Evolutionary conservation across 2,888 invertebrate species (phyloP).

Genomic region (Brachyptera putata): DNA sequence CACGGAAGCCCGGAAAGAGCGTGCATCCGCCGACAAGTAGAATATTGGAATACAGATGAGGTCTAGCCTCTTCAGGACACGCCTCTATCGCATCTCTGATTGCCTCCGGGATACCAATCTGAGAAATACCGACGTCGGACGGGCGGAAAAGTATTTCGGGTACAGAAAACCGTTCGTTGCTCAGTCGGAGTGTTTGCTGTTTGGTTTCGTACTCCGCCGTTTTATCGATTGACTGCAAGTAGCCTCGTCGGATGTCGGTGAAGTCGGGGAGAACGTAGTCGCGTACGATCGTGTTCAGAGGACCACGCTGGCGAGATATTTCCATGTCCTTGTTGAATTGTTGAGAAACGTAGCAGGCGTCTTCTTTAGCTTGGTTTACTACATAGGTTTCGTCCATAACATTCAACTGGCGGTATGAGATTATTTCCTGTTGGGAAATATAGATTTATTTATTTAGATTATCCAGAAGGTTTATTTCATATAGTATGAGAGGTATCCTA

Average conservation of each 20-base stretch:
- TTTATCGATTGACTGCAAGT: conserved; percentile 50
- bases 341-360: conserved; percentile 87
- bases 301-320: conserved; percentile 55
- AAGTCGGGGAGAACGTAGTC: conserved; percentile 98
- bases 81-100: conserved; percentile 70
- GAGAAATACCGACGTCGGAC: conserved; percentile 86
- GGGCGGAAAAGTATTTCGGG: conserved; percentile 95
- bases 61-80: conserved; percentile 69
- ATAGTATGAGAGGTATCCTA: no score
- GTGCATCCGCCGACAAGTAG: conserved; percentile 78
- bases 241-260: conserved; percentile 81
- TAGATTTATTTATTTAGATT: not conserved
- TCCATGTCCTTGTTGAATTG: conserved; percentile 79
- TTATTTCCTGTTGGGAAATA: conserved; percentile 1
- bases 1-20: conserved; percentile 77
- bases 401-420: conserved; percentile 70
- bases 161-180: conserved; percentile 90
- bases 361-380: conserved; percentile 97
- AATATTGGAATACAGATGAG: conserved; percentile 77
- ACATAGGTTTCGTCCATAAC: conserved; percentile 99
- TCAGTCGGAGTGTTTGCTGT: conserved; percentile 77
- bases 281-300: conserved; percentile 66
- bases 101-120: conserved; percentile 90
- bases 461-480: not conserved
- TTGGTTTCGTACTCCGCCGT: conserved; percentile 38